Conservation (phyloP, 2,113 vertebrate species). For the Paratilapia polleni region DNA sequence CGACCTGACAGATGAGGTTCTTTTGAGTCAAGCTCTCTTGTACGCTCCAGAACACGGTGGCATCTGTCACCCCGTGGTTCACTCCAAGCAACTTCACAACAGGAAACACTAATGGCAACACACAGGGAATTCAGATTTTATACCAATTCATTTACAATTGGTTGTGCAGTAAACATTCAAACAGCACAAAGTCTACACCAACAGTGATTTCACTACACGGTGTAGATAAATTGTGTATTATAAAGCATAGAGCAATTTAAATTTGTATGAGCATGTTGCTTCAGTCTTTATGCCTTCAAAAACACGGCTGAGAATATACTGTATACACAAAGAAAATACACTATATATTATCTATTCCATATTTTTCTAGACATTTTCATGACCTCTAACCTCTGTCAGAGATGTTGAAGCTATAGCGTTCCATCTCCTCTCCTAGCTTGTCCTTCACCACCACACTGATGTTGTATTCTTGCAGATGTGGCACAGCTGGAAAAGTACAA, state of each 20-base stretch:
- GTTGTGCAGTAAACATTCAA: background rate
- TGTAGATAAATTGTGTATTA: background rate
- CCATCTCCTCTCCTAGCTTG: constrained; percentile 61
- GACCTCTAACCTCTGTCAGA: constrained; percentile 66
- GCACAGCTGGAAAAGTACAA: constrained; percentile 57
- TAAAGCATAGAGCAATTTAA: background rate
- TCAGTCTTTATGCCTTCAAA: background rate
- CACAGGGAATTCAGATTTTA: background rate
- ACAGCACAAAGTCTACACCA: background rate
- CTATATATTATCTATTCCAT: background rate
- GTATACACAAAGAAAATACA: background rate
- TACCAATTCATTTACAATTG: background rate
- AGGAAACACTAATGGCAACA: constrained; percentile 60
- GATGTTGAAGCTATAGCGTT: constrained; percentile 65
- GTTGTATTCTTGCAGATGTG: constrained; percentile 56
- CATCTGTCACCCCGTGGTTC: constrained; percentile 7
- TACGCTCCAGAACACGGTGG: constrained; percentile 54
- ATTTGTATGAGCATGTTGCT: background rate
- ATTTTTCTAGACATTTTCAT: background rate
- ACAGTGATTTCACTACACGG: background rate
- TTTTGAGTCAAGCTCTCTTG: constrained; percentile 36
- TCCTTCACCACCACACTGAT: constrained; percentile 60
- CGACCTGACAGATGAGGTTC: constrained; percentile 60
- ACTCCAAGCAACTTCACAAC: constrained; percentile 28
- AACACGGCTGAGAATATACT: background rate